Base-by-base conservation (phyloP, 2,888 invertebrate genomes). In the Epinotia brunnichana region DNA sequence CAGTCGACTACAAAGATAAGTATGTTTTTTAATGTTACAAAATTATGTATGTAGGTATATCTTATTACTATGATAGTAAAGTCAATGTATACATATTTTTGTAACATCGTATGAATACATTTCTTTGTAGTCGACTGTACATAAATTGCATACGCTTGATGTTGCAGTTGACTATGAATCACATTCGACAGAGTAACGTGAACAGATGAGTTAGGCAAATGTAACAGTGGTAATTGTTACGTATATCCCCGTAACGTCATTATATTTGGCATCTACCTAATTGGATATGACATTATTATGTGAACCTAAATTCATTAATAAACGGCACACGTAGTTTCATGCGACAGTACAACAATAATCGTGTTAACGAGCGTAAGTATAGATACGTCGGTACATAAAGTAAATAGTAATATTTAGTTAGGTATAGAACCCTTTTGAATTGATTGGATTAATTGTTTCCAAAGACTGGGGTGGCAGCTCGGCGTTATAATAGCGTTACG, bases 381-480 rank as follows among this genome's bases (percentile, higher is more conserved):
- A 71, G 29, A 41, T 35, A 64, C 44, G 56, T 53, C 35, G 7
- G 29, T 71, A 71, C 2, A 57, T 29, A 54, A 48, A 17, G 17
- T 56, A 62, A 72, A 72, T 54, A 62, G 41, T 41, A 39, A 73
- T 69, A 73, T 73, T 69, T 63, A 69, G 69, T 73, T 63, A 72
- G 56, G 29, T n/a, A 61, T 72, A 57, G 48, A 73, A 24, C 69
- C 69, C 63, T 62, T 35, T 73, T 73, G 69, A 69, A 69, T 73
- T 73, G 73, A 73, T 73, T 69, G 48, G 39, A 69, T 73, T 73
- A 73, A 73, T 73, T 73, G 73, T 73, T 72, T 63, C 69, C 53
- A 19, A 73, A 73, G 68, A 63, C 19, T 21, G 70, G 69, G 71
- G 73, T 60, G 70, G 60, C 61, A 72, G 70, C 44, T 69, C 67